Conservation (phyloP, 2,888 invertebrate species). For the Neoaliturus tenellus region DNA sequence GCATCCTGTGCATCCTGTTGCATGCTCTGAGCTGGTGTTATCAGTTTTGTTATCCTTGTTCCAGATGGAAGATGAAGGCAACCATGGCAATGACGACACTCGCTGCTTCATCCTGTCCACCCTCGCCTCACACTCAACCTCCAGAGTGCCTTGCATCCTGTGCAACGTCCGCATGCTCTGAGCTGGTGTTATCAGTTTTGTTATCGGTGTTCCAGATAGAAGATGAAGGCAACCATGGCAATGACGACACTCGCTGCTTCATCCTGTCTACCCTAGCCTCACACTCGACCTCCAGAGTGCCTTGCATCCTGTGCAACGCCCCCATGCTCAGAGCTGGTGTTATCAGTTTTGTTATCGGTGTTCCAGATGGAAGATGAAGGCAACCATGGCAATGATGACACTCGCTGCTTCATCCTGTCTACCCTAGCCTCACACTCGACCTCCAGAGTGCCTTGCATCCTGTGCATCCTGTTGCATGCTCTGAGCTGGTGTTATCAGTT, state of each 20-base stretch:
- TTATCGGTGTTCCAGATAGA: slow-evolving; percentile 85
- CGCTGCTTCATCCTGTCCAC: slow-evolving; percentile 97
- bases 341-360: slow-evolving; percentile 71
- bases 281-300: slow-evolving; percentile 89
- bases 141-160: slow-evolving; percentile 89
- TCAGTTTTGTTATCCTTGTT: slow-evolving; percentile 69
- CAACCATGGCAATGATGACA: slow-evolving; percentile 98
- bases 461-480: slow-evolving; percentile 72
- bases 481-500: slow-evolving; percentile 95
- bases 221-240: slow-evolving; percentile 98
- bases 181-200: slow-evolving; percentile 73
- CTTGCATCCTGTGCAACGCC: slow-evolving; percentile 92
- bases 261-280: slow-evolving; percentile 96
- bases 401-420: slow-evolving; percentile 95
- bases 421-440: slow-evolving; percentile 95
- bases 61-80: slow-evolving; percentile 98
- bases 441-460: slow-evolving; percentile 85
- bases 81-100: slow-evolving; percentile 98
- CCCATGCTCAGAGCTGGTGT: no score
- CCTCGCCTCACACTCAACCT: slow-evolving; percentile 93
- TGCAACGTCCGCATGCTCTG: slow-evolving; percentile 93
- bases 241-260: slow-evolving; percentile 98
- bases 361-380: slow-evolving; percentile 97
- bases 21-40: slow-evolving; percentile 92
- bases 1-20: slow-evolving; percentile 76